Percentiles rank a stretch among this genome's conserved stretches.
Conservation (phyloP, 2,888 invertebrate species). For the Vanessa cardui region DNA sequence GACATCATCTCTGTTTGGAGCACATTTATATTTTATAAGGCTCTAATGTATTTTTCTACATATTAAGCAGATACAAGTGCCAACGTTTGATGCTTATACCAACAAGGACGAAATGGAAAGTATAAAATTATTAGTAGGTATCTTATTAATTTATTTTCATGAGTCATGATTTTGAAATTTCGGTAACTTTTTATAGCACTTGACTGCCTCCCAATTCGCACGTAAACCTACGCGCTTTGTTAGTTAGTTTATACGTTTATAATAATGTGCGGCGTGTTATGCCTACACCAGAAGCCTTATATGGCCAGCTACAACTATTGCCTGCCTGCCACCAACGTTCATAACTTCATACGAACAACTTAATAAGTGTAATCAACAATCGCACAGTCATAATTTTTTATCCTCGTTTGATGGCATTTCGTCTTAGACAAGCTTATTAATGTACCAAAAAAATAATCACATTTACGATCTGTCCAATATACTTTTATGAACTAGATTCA, state of each 20-base stretch:
- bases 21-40: too few species aligned
- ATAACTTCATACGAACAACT: slow-evolving; percentile 30
- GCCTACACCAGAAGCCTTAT: slow-evolving; percentile 50
- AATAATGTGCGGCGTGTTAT: slow-evolving; percentile 47
- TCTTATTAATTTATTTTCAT: slow-evolving; percentile 19
- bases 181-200: slow-evolving; percentile 40
- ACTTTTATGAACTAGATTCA: background rate
- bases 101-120: slow-evolving; percentile 8
- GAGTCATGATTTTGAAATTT: slow-evolving; percentile 37
- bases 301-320: slow-evolving; percentile 43
- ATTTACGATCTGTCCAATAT: background rate
- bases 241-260: slow-evolving; percentile 44
- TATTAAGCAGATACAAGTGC: background rate
- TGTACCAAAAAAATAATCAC: background rate
- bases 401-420: slow-evolving; percentile 20
- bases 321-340: slow-evolving; percentile 40
- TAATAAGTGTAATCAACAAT: slow-evolving; percentile 34
- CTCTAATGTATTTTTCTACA: background rate
- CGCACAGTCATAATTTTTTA: slow-evolving; percentile 28
- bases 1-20: too few species aligned
- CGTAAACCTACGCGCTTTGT: slow-evolving; percentile 34
- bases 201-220: slow-evolving; percentile 39
- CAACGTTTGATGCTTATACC: background rate
- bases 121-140: background rate
- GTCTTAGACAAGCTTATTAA: background rate